Evolutionary conservation across 2,797 vertebrate genomes (phyloP).

Genomic region (Neoniphon sammara): DNA sequence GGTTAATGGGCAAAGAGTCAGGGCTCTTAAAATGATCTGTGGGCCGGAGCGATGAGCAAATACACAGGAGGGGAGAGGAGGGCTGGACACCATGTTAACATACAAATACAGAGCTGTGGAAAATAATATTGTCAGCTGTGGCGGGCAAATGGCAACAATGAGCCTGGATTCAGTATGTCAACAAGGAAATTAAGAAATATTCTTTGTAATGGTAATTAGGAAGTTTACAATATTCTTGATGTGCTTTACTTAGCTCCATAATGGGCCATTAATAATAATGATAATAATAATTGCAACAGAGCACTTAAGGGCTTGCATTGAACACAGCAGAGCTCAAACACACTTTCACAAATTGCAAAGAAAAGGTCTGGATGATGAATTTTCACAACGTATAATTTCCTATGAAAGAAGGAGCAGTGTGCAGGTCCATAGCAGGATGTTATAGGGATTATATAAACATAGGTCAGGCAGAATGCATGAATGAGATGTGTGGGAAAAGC

Average conservation of each 20-base stretch:
- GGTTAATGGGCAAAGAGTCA: slow-evolving; percentile 19
- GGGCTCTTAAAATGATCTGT: slow-evolving; percentile 6
- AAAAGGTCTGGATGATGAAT: neutral
- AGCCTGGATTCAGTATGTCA: neutral
- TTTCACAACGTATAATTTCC: neutral
- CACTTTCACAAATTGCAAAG: slow-evolving; percentile 15
- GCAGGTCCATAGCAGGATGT: neutral
- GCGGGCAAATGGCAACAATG: neutral
- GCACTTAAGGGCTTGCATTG: slow-evolving; percentile 29
- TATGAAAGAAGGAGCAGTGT: neutral
- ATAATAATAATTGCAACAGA: slow-evolving; percentile 46
- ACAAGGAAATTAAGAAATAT: slow-evolving; percentile 19
- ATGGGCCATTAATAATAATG: slow-evolving; percentile 49
- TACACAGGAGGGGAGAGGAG: neutral
- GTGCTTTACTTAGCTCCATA: slow-evolving; percentile 43
- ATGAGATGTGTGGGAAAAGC: neutral
- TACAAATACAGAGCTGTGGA: neutral
- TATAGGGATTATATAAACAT: neutral
- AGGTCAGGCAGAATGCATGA: too few species aligned
- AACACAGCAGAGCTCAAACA: slow-evolving; percentile 14
- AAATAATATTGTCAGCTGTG: neutral
- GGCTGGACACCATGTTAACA: neutral
- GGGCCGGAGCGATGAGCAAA: neutral
- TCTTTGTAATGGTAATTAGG: slow-evolving; percentile 39
- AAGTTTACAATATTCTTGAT: slow-evolving; percentile 43